These are phyloP conservation scores for Myopa testacea DNA, from an alignment of 2,888 invertebrate genomes.

Conservation along the genomic window DNA sequence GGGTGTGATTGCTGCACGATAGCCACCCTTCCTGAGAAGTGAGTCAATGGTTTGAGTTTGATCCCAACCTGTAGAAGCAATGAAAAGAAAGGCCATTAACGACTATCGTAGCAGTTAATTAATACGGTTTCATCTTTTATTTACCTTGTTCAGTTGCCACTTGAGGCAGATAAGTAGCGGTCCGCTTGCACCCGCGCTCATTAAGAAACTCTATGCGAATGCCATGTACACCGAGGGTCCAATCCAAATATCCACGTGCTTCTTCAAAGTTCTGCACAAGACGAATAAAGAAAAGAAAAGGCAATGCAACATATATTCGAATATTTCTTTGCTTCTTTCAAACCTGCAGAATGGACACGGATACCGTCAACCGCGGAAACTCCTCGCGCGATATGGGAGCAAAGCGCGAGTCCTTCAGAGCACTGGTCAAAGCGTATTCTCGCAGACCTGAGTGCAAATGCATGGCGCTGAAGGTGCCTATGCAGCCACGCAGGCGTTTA, in stretches of 20 bases:
- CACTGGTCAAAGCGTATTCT: slow-evolving; percentile 98
- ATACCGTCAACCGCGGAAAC: slow-evolving; percentile 90
- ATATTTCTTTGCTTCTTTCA: slow-evolving; percentile 68
- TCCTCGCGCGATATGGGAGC: slow-evolving; percentile 95
- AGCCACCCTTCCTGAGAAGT: slow-evolving; percentile 95
- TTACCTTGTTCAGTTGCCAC: slow-evolving; percentile 97
- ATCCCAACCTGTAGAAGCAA: slow-evolving; percentile 87
- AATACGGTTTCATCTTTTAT: background rate
- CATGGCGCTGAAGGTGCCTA: slow-evolving; percentile 98
- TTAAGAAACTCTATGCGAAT: slow-evolving; percentile 97
- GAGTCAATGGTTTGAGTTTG: slow-evolving; percentile 98
- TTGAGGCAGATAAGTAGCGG: slow-evolving; percentile 98
- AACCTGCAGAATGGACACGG: slow-evolving; percentile 86
- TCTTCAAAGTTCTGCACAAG: slow-evolving; percentile 85
- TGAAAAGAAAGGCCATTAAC: background rate
- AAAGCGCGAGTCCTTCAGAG: slow-evolving; percentile 96
- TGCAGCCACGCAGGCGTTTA: slow-evolving; percentile 95
- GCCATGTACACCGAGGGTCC: slow-evolving; percentile 97
- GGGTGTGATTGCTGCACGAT: slow-evolving; percentile 88
- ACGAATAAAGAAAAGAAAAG: background rate
- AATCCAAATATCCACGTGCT: slow-evolving; percentile 93
- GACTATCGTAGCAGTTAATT: background rate
- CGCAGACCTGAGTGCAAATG: slow-evolving; percentile 93
- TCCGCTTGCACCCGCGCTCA: slow-evolving; percentile 92
- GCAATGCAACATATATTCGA: background rate